These are phyloP conservation scores for Philotrypesis tridentata DNA, from an alignment of 1,140 invertebrate species.

Conservation along the genomic window DNA sequence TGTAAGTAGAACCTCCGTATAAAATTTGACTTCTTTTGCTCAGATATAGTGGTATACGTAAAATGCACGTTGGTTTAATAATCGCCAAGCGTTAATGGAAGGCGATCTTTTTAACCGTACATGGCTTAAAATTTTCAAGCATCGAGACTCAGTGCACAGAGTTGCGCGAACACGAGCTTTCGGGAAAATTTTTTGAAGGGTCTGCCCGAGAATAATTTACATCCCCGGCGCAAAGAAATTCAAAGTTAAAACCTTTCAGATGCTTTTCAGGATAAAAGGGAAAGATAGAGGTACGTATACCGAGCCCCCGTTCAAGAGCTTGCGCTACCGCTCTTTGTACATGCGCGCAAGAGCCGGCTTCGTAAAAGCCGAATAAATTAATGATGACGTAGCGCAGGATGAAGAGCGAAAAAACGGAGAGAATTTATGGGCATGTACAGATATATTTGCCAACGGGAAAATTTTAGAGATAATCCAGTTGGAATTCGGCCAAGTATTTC, in stretches of 20 bases:
- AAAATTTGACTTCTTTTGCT: too few relatives aligned
- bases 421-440: not conserved
- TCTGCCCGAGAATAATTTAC: conserved; percentile 37
- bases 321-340: not conserved
- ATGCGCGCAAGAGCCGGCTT: conserved; percentile 4
- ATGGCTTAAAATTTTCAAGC: conserved; percentile 11
- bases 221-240: conserved; percentile 9
- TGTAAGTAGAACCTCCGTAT: too few relatives aligned
- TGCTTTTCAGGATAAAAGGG: conserved; percentile 40
- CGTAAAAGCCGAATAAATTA: conserved; percentile 48
- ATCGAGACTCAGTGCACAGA: not conserved
- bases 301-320: conserved; percentile 10
- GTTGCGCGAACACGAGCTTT: not conserved
- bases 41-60: too few relatives aligned
- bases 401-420: not conserved
- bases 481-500: not conserved
- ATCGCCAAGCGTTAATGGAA: not conserved
- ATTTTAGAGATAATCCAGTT: not conserved
- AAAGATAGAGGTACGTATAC: not conserved
- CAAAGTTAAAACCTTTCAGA: conserved; percentile 49
- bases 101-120: not conserved
- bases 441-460: not conserved
- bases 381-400: conserved; percentile 30
- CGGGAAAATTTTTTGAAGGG: conserved; percentile 34
- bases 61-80: not conserved